Evolutionary conservation across 2,113 vertebrate genomes (phyloP), one percentile per base, ranked within the genome.

Genomic region (Otolemur garnettii): DNA sequence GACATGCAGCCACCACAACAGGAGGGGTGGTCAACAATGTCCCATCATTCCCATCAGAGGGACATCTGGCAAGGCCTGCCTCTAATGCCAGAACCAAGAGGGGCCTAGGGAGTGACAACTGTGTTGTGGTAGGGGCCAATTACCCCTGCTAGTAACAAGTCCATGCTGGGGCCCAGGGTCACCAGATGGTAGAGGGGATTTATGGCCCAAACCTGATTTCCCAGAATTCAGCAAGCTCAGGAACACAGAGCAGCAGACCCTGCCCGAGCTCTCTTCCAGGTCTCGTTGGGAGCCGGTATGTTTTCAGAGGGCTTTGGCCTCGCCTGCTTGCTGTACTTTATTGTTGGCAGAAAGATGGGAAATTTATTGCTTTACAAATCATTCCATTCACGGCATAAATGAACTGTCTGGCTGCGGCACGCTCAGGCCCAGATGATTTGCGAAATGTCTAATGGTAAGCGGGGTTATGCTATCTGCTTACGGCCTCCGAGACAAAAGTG

Each of bases 321-420:
- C 2, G 91, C 50, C 95, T 95, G 97, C 95, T 97, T 96, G 62
- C 97, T 95, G 82, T 97, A 78, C 94, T 98, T 96, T 97, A 72
- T 93, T 90, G 96, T 88, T 98, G 98, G 98, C 98, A 98, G 86
- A 97, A 92, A 97, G 97, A 97, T 96, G 97, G 95, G 95, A 98
- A 98, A 98, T 98, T 98, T 98, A 96, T 98, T 98, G 95, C 98
- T 97, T 98, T 98, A 96, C 96, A 93, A 98, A 97, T 98, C 98
- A 96, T 98, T 96, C 96, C 95, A 79, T 87, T 97, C 96, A 42
- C 1, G 0, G 96, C 93, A 93, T 96, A 97, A 98, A 98, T 97
- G 98, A 98, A 98, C 97, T 98, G 97, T 97, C 98, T 97, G 97
- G 87, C 57, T 95, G 95, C 94, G 19, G 98, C 53, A 77, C 97